A percentile compares a stretch with the other conserved stretches of the same genome.
Evolutionary conservation across 2,113 vertebrate species (phyloP).

Genomic region (Corythaeola cristata): DNA sequence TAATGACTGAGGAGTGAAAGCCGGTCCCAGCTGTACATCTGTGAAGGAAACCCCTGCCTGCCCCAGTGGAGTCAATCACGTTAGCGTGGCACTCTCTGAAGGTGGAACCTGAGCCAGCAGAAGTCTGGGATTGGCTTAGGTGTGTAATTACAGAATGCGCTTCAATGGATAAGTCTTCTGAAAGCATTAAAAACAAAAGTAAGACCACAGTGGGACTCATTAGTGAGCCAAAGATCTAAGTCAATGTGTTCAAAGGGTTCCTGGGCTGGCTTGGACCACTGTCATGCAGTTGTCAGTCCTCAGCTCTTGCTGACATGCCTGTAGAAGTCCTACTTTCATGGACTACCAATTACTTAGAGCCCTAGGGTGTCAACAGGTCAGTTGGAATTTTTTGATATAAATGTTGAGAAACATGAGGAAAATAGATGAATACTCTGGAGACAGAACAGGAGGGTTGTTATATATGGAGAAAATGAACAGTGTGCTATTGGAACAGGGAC

Average conservation of each 20-base stretch:
- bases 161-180: background rate
- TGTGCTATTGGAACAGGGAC: rapidly evolving
- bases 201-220: background rate
- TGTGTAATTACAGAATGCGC: background rate
- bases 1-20: background rate
- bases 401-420: background rate
- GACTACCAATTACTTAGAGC: background rate
- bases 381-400: background rate
- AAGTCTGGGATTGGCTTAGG: background rate
- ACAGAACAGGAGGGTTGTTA: background rate
- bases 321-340: background rate
- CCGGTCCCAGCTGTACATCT: rapidly evolving
- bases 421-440: background rate
- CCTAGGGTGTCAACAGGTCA: background rate
- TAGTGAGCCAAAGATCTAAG: background rate
- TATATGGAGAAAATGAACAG: background rate
- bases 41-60: background rate
- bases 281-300: background rate
- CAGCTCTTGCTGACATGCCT: background rate
- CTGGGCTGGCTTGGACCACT: background rate
- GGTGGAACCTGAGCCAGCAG: background rate
- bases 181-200: background rate
- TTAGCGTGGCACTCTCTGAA: rapidly evolving
- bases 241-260: background rate
- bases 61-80: background rate